Evolutionary conservation across 2,113 vertebrate species (phyloP).

Genomic region (Cololabis saira): DNA sequence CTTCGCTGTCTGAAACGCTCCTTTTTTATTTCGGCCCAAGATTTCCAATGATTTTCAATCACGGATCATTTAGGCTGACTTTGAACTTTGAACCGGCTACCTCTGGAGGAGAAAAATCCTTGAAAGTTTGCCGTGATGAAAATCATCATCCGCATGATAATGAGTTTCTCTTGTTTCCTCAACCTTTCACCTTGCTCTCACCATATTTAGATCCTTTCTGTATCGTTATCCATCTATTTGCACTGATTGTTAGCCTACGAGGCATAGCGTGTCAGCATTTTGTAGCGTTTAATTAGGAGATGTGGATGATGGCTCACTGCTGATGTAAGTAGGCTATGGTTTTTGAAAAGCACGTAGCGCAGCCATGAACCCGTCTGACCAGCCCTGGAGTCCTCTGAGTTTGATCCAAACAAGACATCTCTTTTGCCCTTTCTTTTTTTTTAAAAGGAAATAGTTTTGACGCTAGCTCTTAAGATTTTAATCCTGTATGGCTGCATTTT

Average conservation of each 20-base stretch:
- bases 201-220: slow-evolving; percentile 30
- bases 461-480: slow-evolving; percentile 84
- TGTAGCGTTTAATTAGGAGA: slow-evolving; percentile 70
- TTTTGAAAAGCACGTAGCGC: slow-evolving; percentile 50
- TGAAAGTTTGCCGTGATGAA: slow-evolving; percentile 40
- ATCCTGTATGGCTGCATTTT: slow-evolving; percentile 86
- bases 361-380: slow-evolving; percentile 45
- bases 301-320: slow-evolving; percentile 57
- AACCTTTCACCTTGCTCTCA: slow-evolving; percentile 69
- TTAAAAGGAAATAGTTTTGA: slow-evolving; percentile 53
- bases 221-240: slow-evolving; percentile 69
- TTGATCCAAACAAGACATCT: slow-evolving; percentile 58
- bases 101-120: slow-evolving; percentile 50
- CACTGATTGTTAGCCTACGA: slow-evolving; percentile 55
- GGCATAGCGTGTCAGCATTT: slow-evolving; percentile 73
- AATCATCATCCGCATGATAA: slow-evolving; percentile 61
- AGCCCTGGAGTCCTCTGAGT: slow-evolving; percentile 49
- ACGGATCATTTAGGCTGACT: slow-evolving; percentile 69
- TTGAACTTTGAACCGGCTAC: slow-evolving; percentile 76
- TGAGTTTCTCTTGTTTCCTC: slow-evolving; percentile 51
- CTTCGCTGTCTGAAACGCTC: slow-evolving; percentile 8
- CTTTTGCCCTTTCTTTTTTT: slow-evolving; percentile 46
- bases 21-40: slow-evolving; percentile 31
- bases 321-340: slow-evolving; percentile 60
- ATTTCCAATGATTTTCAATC: slow-evolving; percentile 69